Evolutionary conservation across 1,140 invertebrate species (phyloP).

Genomic region (Artemia franciscana): DNA sequence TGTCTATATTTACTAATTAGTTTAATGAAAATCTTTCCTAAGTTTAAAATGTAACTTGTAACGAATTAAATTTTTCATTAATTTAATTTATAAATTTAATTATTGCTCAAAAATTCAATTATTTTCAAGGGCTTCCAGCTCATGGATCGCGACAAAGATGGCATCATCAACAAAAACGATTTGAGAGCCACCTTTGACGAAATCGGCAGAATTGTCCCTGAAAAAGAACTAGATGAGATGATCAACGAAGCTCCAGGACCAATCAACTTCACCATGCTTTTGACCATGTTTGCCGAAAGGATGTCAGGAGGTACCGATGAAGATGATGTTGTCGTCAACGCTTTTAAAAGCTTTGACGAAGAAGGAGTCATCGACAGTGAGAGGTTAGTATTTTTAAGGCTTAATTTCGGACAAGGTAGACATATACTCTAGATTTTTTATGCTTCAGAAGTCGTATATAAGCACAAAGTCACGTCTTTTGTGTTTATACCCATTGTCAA

Average conservation of each 20-base stretch:
- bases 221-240: slow-evolving; percentile 80
- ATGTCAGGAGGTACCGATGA: slow-evolving; percentile 61
- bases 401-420: too few relatives aligned
- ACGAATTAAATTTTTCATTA: too few relatives aligned
- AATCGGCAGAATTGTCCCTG: slow-evolving; percentile 64
- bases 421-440: too few relatives aligned
- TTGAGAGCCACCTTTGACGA: slow-evolving; percentile 84
- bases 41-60: too few relatives aligned
- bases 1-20: too few relatives aligned
- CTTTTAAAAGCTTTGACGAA: slow-evolving; percentile 86
- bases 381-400: too few relatives aligned
- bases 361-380: slow-evolving; percentile 64
- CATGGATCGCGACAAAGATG: slow-evolving; percentile 96
- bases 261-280: slow-evolving; percentile 82
- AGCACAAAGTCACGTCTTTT: too few relatives aligned
- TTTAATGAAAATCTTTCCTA: too few relatives aligned
- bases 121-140: slow-evolving; percentile 68
- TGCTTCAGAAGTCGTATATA: too few relatives aligned
- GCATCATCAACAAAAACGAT: slow-evolving; percentile 86
- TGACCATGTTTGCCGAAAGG: slow-evolving; percentile 71
- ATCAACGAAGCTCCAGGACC: slow-evolving; percentile 66
- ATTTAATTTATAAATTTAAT: too few relatives aligned
- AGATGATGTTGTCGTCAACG: slow-evolving; percentile 76
- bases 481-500: too few relatives aligned
- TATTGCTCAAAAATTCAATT: too few relatives aligned